Conservation (phyloP, 1,140 invertebrate species). For the Drosophila willistoni region DNA sequence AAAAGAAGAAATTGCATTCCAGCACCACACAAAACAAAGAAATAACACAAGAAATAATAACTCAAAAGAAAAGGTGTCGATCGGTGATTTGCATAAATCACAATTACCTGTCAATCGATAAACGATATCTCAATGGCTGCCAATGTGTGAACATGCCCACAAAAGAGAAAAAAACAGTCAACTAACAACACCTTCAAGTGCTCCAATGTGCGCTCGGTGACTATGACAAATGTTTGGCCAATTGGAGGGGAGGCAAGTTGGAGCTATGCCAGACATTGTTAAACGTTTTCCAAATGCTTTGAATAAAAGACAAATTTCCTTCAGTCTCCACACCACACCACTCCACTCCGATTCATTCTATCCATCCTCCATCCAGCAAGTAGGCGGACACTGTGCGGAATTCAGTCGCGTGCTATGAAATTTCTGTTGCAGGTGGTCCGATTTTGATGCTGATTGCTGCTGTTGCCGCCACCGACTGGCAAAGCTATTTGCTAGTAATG, state of each 20-base stretch:
- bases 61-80: slow-evolving; percentile 55
- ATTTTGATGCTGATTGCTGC: background rate
- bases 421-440: slow-evolving; percentile 57
- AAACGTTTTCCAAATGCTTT: slow-evolving; percentile 51
- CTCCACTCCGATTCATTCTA: background rate
- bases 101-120: slow-evolving; percentile 78
- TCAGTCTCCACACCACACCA: background rate
- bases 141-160: slow-evolving; percentile 47
- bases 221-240: slow-evolving; percentile 58
- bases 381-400: slow-evolving; percentile 37
- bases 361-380: slow-evolving; percentile 1
- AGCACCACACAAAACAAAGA: slow-evolving; percentile 30
- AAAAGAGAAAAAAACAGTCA: slow-evolving; percentile 25
- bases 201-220: slow-evolving; percentile 18
- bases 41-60: slow-evolving; percentile 13
- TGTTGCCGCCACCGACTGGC: slow-evolving; percentile 17
- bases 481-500: slow-evolving; percentile 54
- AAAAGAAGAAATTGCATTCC: slow-evolving; percentile 40
- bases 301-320: slow-evolving; percentile 46
- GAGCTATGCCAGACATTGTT: slow-evolving; percentile 46
- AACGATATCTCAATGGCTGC: slow-evolving; percentile 54
- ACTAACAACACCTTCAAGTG: slow-evolving; percentile 52
- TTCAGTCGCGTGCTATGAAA: slow-evolving; percentile 41
- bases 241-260: slow-evolving; percentile 36
- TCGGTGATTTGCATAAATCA: slow-evolving; percentile 76